Base-by-base conservation (phyloP, 2,888 invertebrate species). In the Teleiodes luculella region DNA sequence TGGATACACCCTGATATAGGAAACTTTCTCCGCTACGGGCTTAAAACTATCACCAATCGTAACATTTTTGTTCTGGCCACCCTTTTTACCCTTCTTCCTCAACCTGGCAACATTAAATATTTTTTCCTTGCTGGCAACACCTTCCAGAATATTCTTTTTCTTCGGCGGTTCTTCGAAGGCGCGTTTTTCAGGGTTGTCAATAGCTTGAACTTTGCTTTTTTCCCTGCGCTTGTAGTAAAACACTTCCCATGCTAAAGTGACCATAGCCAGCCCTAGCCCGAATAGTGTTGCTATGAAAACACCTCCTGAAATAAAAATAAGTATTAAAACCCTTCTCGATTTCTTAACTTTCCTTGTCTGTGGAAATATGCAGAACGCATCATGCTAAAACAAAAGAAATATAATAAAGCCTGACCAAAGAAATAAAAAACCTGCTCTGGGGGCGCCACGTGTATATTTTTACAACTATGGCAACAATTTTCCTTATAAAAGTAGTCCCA, bases 261-360 rank as follows among this genome's bases (percentile, higher is more conserved):
- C 76, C 95, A 97, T 95, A 0, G 97, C 97, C 51, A 97, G 72
- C 0, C 94, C 94, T 2, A 97, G 79, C 0, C 97, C 97, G 72
- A 96, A 95, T 0, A 97, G 83, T 0, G 97, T 97, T 0, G 97
- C 97, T 61, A 97, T 97, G 72, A 97, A 97, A 0, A 97, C 97
- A 0, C 97, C 97, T 49, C 96, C 95, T 95, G 75, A 8, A 74
- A 78, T 48, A 50, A 43, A 56, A 60, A 39, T 57, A 53, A 13
- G 1, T 2, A n/a, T n/a, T n/a, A n/a, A n/a, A n/a, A n/a, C n/a
- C n/a, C n/a, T n/a, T n/a, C n/a, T n/a, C n/a, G n/a, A n/a, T n/a
- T n/a, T n/a, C n/a, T n/a, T n/a, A n/a, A n/a, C n/a, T n/a, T n/a
- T n/a, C n/a, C n/a, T n/a, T n/a, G n/a, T n/a, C n/a, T n/a, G n/a